Conservation (phyloP, 2,113 vertebrate species). For the Brachypodius melanocephalos region DNA sequence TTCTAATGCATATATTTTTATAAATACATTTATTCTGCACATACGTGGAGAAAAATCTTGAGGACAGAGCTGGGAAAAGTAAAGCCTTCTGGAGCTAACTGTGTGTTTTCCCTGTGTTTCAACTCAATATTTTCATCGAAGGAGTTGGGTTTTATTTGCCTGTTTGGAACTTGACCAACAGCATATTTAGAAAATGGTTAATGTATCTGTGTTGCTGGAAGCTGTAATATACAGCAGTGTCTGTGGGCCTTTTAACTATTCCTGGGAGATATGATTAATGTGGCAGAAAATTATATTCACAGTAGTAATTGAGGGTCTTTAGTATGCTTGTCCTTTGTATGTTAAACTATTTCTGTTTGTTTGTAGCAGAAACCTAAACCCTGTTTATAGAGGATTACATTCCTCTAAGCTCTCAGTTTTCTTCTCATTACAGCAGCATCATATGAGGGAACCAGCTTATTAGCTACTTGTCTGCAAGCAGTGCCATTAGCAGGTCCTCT, state of each 20-base stretch:
- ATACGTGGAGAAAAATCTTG: not conserved
- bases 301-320: not conserved
- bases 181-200: not conserved
- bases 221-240: not conserved
- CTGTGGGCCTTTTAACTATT: not conserved
- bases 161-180: not conserved
- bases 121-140: not conserved
- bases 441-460: not conserved
- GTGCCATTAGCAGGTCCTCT: not conserved
- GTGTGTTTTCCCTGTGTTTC: not conserved
- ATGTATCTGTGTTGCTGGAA: not conserved
- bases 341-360: not conserved
- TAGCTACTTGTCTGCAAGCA: not conserved
- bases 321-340: not conserved
- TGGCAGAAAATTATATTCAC: conserved; percentile 13
- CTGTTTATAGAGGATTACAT: not conserved
- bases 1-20: not conserved
- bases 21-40: not conserved
- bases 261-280: conserved; percentile 7
- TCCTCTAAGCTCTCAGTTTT: not conserved
- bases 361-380: not conserved
- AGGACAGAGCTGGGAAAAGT: not conserved
- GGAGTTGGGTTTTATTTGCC: not conserved
- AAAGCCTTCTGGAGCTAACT: not conserved
- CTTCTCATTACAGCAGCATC: not conserved